Evolutionary conservation across 2,797 vertebrate species (phyloP).

Genomic region (Gephyroberyx darwinii): DNA sequence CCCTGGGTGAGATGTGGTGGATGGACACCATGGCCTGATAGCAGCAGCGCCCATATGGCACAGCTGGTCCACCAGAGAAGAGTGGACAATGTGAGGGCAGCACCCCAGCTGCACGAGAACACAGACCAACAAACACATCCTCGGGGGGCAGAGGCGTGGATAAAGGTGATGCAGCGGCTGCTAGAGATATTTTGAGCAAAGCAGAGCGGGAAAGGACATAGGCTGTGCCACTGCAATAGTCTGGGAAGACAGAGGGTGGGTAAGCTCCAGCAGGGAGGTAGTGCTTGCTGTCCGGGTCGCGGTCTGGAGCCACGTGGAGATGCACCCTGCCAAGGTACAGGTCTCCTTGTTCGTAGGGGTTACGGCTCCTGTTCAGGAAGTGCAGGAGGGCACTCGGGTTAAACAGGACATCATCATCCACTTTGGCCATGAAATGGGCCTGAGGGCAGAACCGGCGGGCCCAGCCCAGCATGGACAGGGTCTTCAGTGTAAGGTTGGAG

Average conservation of each 20-base stretch:
- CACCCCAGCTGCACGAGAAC: constrained; percentile 82
- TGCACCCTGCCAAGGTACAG: constrained; percentile 89
- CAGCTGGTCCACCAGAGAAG: constrained; percentile 83
- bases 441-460: constrained; percentile 76
- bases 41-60: constrained; percentile 86
- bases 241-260: constrained; percentile 79
- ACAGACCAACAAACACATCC: constrained; percentile 88
- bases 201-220: constrained; percentile 86
- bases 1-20: constrained; percentile 80
- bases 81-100: constrained; percentile 83
- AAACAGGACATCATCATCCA: constrained; percentile 82
- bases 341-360: constrained; percentile 69
- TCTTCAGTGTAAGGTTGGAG: constrained; percentile 88
- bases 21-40: constrained; percentile 87
- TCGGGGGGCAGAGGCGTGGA: constrained; percentile 82
- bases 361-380: constrained; percentile 75
- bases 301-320: constrained; percentile 79
- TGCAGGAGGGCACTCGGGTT: constrained; percentile 75
- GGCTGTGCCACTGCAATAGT: constrained; percentile 90
- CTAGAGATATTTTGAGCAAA: constrained; percentile 79
- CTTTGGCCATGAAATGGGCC: constrained; percentile 76
- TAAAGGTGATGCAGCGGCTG: constrained; percentile 65
- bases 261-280: constrained; percentile 79
- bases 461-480: constrained; percentile 85
- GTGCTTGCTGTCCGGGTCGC: constrained; percentile 79